phyloP scores from a whole-genome alignment of 2,888 invertebrate species.

The Pterostichus madidus region DNA sequence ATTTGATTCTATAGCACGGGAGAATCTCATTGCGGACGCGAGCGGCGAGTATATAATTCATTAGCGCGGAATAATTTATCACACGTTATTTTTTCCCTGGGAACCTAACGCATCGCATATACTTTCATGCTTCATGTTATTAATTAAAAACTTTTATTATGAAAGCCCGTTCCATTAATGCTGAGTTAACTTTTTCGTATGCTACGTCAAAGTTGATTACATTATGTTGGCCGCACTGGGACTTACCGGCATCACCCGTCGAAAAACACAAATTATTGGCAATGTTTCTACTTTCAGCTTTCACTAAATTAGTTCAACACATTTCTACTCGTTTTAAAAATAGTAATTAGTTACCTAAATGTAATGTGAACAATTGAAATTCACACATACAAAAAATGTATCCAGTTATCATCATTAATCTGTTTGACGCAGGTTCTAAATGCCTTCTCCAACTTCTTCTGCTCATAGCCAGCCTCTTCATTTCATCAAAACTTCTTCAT shows the following conservation, averaged over 20 bases:
- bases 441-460: no score
- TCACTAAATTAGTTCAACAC: no score
- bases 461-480: no score
- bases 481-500: no score
- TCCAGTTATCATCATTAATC: no score
- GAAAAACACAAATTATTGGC: slow-evolving; percentile 8
- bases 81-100: slow-evolving; percentile 34
- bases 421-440: no score
- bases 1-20: neutral
- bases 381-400: no score
- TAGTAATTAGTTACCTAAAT: no score
- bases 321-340: no score
- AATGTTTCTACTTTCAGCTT: neutral
- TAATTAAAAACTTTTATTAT: slow-evolving; percentile 65
- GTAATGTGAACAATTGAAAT: no score
- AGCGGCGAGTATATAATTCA: slow-evolving; percentile 27
- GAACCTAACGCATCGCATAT: slow-evolving; percentile 28
- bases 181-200: slow-evolving; percentile 60
- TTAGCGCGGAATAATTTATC: slow-evolving; percentile 48
- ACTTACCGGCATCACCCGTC: slow-evolving; percentile 7
- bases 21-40: slow-evolving; percentile 28
- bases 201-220: slow-evolving; percentile 47
- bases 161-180: slow-evolving; percentile 60
- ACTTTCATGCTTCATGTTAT: slow-evolving; percentile 54
- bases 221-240: slow-evolving; percentile 39